Percentiles rank a stretch among this genome's conserved stretches.
Evolutionary conservation across 2,797 vertebrate species (phyloP).

Genomic region (Siniperca undulata): DNA sequence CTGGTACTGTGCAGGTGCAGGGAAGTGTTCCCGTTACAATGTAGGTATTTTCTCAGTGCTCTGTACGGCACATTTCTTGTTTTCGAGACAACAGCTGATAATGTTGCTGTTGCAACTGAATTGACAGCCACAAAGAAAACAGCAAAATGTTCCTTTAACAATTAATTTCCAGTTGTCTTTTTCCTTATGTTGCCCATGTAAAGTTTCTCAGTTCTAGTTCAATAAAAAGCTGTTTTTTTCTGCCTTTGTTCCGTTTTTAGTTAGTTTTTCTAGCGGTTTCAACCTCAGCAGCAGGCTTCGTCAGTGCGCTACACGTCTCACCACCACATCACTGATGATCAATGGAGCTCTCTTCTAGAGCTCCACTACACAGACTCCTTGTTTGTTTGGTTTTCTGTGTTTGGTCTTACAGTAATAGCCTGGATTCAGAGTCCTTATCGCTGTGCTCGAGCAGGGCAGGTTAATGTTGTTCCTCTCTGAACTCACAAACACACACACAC

Average conservation of each 20-base stretch:
- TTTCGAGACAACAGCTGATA: neutral
- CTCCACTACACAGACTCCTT: slow-evolving; percentile 29
- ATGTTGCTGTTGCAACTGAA: neutral
- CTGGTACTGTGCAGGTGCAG: neutral
- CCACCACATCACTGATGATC: slow-evolving; percentile 35
- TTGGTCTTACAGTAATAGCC: slow-evolving; percentile 59
- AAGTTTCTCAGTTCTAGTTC: neutral
- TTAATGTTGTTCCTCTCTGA: slow-evolving; percentile 25
- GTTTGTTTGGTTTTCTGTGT: slow-evolving; percentile 52
- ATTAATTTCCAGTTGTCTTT: neutral
- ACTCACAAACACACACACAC: neutral
- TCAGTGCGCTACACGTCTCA: neutral
- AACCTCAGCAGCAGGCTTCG: neutral
- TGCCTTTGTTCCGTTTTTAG: neutral
- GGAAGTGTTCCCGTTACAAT: neutral
- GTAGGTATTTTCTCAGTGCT: neutral
- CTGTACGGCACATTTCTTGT: neutral
- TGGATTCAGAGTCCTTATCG: slow-evolving; percentile 50
- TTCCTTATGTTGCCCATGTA: no score
- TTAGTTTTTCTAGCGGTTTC: slow-evolving; percentile 1
- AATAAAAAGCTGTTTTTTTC: neutral
- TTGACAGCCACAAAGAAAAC: neutral
- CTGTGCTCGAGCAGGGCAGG: slow-evolving; percentile 32
- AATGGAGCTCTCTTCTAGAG: slow-evolving; percentile 45
- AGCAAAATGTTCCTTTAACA: neutral